Percentiles rank a stretch among this genome's conserved stretches.
These are phyloP conservation scores for Salticus scenicus DNA, from an alignment of 2,888 invertebrate genomes.

Conservation along the genomic window DNA sequence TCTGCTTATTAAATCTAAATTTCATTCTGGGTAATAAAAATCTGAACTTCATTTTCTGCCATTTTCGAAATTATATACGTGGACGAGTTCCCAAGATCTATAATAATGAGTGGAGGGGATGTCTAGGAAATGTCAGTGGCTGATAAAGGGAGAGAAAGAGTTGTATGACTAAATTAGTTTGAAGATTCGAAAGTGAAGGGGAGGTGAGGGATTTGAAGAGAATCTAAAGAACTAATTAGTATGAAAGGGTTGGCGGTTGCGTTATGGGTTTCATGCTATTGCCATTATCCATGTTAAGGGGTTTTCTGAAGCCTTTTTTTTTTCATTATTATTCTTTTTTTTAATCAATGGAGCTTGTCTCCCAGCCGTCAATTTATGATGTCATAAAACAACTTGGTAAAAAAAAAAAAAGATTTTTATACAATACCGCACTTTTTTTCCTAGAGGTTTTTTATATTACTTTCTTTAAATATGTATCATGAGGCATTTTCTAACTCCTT, in stretches of 20 bases:
- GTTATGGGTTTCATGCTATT: background rate
- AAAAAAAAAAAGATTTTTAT: no score
- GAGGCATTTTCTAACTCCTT: no score
- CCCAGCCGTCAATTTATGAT: no score
- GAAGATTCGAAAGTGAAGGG: background rate
- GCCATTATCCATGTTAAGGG: background rate
- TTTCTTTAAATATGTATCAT: no score
- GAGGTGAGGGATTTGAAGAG: background rate
- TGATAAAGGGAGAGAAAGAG: background rate
- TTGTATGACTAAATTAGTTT: background rate
- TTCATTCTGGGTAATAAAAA: background rate
- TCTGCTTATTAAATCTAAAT: background rate
- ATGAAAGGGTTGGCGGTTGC: constrained; percentile 12
- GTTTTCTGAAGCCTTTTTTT: no score
- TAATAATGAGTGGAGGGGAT: background rate
- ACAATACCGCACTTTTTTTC: no score
- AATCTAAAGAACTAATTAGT: background rate
- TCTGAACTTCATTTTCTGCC: background rate
- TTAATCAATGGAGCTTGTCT: no score
- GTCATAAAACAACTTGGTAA: no score
- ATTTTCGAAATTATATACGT: background rate
- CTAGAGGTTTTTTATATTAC: no score
- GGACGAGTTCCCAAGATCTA: background rate
- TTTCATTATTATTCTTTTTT: no score
- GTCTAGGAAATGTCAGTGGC: background rate